phyloP scores from a whole-genome alignment of 30 jellyfish, hydroid and myxozoan species.

The Aurelia sp. region DNA sequence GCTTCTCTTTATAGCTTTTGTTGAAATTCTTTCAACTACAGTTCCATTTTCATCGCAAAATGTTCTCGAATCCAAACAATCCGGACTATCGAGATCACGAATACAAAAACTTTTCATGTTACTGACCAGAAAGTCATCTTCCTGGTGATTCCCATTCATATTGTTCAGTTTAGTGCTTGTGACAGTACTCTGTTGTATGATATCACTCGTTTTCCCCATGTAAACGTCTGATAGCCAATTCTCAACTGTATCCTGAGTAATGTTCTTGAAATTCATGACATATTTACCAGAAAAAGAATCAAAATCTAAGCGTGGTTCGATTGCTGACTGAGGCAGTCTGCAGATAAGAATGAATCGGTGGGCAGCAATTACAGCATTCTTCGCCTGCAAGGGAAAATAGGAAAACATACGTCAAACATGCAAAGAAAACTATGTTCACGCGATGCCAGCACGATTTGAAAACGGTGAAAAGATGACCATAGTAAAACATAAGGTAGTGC shows the following conservation, averaged over 20 bases:
- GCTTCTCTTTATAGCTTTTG: neutral
- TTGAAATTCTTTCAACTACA: neutral
- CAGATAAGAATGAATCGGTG: conserved; percentile 60
- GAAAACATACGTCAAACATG: neutral
- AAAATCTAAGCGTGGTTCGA: conserved; percentile 13
- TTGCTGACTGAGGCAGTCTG: conserved; percentile 5
- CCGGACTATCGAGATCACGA: conserved; percentile 64
- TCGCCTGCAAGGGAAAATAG: conserved; percentile 20
- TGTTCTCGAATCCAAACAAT: conserved; percentile 4
- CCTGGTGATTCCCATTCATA: neutral
- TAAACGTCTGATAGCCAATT: conserved; percentile 52
- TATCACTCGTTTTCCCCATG: conserved; percentile 7
- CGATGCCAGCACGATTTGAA: neutral
- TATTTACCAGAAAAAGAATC: conserved; percentile 31
- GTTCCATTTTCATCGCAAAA: conserved; percentile 21
- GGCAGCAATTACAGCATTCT: conserved; percentile 43
- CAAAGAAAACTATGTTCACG: neutral
- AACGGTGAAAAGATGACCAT: neutral
- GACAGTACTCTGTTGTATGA: too few species aligned
- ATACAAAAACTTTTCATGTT: conserved; percentile 30
- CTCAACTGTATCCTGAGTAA: conserved; percentile 19
- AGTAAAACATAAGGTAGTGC: neutral
- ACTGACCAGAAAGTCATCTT: neutral
- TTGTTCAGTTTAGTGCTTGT: too few species aligned
- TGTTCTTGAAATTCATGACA: conserved; percentile 22